Evolutionary conservation across 2,888 invertebrate species (phyloP), one percentile per base, ranked within the genome.

Genomic region (Cheilosia impressa): DNA sequence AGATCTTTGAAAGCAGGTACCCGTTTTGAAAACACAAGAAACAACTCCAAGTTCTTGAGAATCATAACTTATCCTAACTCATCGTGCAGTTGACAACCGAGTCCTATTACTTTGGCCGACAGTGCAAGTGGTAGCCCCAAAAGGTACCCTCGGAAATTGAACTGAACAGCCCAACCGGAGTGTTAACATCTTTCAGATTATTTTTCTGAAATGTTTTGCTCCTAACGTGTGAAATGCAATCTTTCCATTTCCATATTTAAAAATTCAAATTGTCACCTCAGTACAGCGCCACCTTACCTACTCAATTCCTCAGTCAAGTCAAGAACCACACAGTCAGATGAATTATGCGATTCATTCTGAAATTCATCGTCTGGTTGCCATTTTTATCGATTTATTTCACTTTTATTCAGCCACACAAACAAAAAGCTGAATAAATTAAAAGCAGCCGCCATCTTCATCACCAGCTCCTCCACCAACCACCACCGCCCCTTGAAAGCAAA

Each of bases 321-420:
- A 45, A 15, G 4, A 63, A 81, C 69, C 81, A 19, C 81, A 19
- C n/a, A 10, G 2, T 1, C 31, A 19, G 71, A 76, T 66, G 38
- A 85, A 68, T 3, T 17, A 7, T 3, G 3, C n/a, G 6, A 17
- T 76, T 84, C 57, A 79, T 17, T 34, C 34, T 4, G 24, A 22
- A 19, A 53, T 76, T 71, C 55, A 80, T 63, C 50, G 31, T 45
- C 1, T 15, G 47, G 34, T 72, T 10, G 45, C 76, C 76, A 85
- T 85, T 57, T 81, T 81, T 72, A 85, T 85, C 63, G 85, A 85
- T 85, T 76, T 72, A 75, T 81, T 81, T 55, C 45, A 62, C 17
- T 57, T 55, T 34, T 17, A 81, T 77, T 85, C 85, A 76, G 85
- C 85, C 24, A 7, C 52, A 4, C 17, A 22, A 17, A 15, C 27